A percentile compares a stretch with the other conserved stretches of the same genome.
These are phyloP conservation scores for Chunga burmeisteri DNA, from an alignment of 2,113 vertebrate genomes.

Conservation along the genomic window DNA sequence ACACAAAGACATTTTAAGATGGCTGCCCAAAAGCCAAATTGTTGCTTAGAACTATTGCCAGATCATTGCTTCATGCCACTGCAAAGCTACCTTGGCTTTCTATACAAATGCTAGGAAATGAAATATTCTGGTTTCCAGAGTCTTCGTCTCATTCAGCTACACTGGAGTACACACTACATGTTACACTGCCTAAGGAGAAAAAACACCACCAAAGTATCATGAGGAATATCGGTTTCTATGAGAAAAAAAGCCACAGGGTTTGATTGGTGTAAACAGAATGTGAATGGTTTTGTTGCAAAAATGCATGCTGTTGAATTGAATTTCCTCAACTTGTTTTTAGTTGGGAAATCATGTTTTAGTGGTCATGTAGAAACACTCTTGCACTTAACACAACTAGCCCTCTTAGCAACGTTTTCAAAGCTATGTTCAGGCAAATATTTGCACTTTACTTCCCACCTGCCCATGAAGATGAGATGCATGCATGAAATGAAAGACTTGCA, in stretches of 20 bases:
- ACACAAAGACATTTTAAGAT: not conserved
- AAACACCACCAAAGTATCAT: not conserved
- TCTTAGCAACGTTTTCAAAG: not conserved
- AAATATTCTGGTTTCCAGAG: not conserved
- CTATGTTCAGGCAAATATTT: not conserved
- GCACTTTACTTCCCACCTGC: not conserved
- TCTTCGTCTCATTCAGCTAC: not conserved
- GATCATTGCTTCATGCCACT: not conserved
- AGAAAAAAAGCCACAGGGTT: not conserved
- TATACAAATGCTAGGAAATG: not conserved
- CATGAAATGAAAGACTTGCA: fast-evolving
- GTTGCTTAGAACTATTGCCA: not conserved
- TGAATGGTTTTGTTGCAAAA: not conserved
- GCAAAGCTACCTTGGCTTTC: not conserved
- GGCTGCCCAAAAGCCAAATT: not conserved
- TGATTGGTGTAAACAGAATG: not conserved
- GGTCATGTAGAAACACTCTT: not conserved
- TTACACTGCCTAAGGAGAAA: not conserved
- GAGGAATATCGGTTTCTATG: not conserved
- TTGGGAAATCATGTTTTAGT: not conserved
- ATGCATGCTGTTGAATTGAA: not conserved
- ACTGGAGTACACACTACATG: not conserved
- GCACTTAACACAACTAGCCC: not conserved
- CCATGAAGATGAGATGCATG: not conserved
- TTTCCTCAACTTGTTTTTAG: not conserved